A percentile compares a stretch with the other conserved stretches of the same genome.
Conservation (phyloP, 1,140 invertebrate species). For the Coptotermes formosanus region DNA sequence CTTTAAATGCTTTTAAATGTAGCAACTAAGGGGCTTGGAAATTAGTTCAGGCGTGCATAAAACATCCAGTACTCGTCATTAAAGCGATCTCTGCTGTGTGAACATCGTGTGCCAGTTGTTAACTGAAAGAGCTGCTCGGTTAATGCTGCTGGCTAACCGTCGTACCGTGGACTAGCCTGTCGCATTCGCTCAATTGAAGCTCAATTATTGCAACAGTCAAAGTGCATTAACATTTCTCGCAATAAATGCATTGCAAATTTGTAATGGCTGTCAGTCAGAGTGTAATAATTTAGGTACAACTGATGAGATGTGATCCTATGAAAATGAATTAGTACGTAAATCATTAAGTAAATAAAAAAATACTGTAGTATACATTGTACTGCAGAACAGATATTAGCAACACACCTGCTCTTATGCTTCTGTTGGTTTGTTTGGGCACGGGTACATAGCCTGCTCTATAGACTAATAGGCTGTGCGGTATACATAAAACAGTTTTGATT, state of each 20-base stretch:
- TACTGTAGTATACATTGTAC: background rate
- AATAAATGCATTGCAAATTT: slow-evolving; percentile 12
- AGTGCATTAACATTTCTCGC: background rate
- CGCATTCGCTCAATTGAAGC: background rate
- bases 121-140: too few relatives aligned
- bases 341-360: background rate
- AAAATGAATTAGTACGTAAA: slow-evolving; percentile 5
- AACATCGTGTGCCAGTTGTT: too few relatives aligned
- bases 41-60: too few relatives aligned
- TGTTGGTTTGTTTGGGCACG: background rate
- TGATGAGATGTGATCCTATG: background rate
- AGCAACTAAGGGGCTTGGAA: too few relatives aligned
- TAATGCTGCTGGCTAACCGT: background rate
- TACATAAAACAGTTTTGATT: slow-evolving; percentile 19
- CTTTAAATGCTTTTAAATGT: too few relatives aligned
- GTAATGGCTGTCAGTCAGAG: background rate
- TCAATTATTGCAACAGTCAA: background rate
- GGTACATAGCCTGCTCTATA: background rate
- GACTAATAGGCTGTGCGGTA: background rate
- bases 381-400: background rate
- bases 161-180: background rate
- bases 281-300: slow-evolving; percentile 4
- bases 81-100: too few relatives aligned
- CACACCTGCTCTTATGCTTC: background rate
- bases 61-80: too few relatives aligned